These are phyloP conservation scores for Pegoplata infirma DNA, from an alignment of 2,888 invertebrate species.

Conservation along the genomic window DNA sequence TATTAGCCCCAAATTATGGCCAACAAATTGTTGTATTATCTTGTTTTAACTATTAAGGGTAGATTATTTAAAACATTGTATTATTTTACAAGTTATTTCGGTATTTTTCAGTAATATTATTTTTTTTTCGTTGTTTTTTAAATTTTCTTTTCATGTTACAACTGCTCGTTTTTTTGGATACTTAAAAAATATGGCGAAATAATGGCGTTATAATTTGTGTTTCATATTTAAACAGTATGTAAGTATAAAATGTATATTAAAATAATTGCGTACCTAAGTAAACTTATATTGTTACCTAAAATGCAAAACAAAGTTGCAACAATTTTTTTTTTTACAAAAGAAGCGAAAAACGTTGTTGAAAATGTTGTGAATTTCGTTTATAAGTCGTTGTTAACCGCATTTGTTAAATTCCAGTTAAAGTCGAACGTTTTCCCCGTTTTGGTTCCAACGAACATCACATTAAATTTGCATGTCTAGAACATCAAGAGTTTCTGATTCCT, in stretches of 20 bases:
- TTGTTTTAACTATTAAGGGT: slow-evolving; percentile 31
- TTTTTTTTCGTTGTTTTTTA: slow-evolving; percentile 31
- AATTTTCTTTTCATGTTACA: slow-evolving; percentile 51
- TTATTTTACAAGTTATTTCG: slow-evolving; percentile 25
- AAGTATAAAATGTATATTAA: no score
- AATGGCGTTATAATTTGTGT: slow-evolving; percentile 19
- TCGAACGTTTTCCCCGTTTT: no score
- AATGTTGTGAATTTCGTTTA: no score
- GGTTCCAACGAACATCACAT: no score
- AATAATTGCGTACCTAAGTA: background rate
- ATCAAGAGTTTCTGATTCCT: no score
- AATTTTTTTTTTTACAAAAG: no score
- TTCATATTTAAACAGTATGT: slow-evolving; percentile 39
- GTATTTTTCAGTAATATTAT: slow-evolving; percentile 42
- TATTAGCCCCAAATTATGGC: slow-evolving; percentile 37
- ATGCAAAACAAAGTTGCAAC: no score
- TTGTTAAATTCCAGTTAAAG: no score
- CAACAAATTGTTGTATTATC: slow-evolving; percentile 44
- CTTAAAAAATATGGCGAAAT: background rate
- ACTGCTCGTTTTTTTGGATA: slow-evolving; percentile 4
- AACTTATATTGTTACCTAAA: no score
- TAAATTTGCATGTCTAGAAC: no score
- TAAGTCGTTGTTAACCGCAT: no score
- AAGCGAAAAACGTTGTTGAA: no score
- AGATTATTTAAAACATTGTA: slow-evolving; percentile 27